Evolutionary conservation across 2,888 invertebrate genomes (phyloP), one percentile per base, ranked within the genome.

Genomic region (Andrena fulva): DNA sequence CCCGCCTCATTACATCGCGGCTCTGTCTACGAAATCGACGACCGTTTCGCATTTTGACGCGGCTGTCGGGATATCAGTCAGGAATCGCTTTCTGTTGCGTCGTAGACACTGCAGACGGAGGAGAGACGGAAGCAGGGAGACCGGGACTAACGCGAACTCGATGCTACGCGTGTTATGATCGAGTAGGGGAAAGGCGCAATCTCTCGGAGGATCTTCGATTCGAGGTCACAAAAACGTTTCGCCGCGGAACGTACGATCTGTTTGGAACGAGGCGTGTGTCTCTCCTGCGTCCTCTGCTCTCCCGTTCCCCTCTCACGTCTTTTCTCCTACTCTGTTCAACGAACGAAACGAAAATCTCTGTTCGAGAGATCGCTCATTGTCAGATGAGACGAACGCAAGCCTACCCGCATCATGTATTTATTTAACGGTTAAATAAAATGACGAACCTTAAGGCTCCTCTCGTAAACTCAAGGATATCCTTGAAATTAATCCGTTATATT

Each of bases 81-180:
- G 59, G 77, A 86, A 88, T 88, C 82, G 85, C 77, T 88, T 88
- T 86, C 78, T 75, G 42, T 64, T 66, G 62, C 54, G 56, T 48
- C 10, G 64, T 12, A 20, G 63, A 27, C 20, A 48, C 52, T 10
- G 7, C 8, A 52, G 35, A 27, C 67, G 59, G 16, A 42, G 56
- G 48, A 50, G 60, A 7, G 27, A n/a, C n/a, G 69, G 42, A 33
- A 60, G 16, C 59, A 50, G 66, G 73, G 33, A 42, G 62, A 79
- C 68, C 63, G 75, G 60, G 56, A 67, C 68, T 42, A 79, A 79
- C 73, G 82, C 29, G 63, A 78, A 71, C 76, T 84, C 81, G 72
- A 73, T 69, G 67, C 48, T 77, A 50, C 48, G 68, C 85, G 87
- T 20, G 84, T 85, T 87, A 82, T 70, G 74, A 67, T 42, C 68